Conservation (phyloP, 2,797 vertebrate genomes). For the Pelobates cultripes region DNA sequence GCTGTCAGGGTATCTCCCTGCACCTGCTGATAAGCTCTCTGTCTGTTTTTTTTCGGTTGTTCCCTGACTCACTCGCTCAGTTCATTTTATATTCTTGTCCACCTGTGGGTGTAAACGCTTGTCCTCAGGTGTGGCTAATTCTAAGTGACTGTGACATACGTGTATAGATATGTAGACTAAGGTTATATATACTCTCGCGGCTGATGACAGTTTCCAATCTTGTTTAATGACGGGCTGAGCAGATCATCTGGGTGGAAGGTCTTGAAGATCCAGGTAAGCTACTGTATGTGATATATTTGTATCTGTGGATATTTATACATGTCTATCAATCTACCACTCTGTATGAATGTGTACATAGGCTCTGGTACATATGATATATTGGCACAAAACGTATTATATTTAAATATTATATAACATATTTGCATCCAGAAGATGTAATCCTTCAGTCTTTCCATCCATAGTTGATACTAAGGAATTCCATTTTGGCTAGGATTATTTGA, state of each 20-base stretch:
- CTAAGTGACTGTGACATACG: slow-evolving; percentile 28
- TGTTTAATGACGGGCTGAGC: slow-evolving; percentile 5
- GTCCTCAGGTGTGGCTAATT: slow-evolving; percentile 38
- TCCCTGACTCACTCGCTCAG: slow-evolving; percentile 56
- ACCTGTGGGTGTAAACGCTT: slow-evolving; percentile 21
- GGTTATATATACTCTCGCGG: slow-evolving; percentile 35
- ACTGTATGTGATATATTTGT: neutral
- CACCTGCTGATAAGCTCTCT: neutral
- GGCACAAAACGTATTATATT: too few relatives aligned
- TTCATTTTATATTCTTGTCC: slow-evolving; percentile 12
- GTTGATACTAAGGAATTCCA: too few relatives aligned
- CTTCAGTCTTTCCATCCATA: too few relatives aligned
- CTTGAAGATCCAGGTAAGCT: slow-evolving; percentile 12
- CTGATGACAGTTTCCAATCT: neutral
- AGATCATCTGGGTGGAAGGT: neutral
- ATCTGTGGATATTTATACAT: neutral
- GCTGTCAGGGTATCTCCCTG: rapidly evolving
- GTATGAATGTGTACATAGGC: too few relatives aligned
- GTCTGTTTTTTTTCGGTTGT: slow-evolving; percentile 14
- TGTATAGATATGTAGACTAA: slow-evolving; percentile 28
- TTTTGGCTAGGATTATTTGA: too few relatives aligned
- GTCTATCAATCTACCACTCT: neutral
- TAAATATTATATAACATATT: too few relatives aligned
- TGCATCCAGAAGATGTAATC: too few relatives aligned
- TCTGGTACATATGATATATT: too few relatives aligned